Evolutionary conservation across 2,888 invertebrate genomes (phyloP).

Genomic region (Xestobium rufovillosum): DNA sequence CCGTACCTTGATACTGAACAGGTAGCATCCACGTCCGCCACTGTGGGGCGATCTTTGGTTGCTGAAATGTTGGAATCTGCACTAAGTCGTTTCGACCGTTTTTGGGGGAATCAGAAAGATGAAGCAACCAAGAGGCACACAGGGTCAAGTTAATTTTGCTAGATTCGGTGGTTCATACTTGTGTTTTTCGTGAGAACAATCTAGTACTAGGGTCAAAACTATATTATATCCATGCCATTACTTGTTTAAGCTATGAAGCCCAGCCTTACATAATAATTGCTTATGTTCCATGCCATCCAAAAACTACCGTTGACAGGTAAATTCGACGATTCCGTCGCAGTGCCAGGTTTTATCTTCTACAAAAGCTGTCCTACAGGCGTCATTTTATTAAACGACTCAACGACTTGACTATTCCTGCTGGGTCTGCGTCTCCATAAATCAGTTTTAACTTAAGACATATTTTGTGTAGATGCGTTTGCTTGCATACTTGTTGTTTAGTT

Average conservation of each 20-base stretch:
- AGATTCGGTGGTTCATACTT: constrained; percentile 1
- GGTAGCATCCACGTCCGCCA: too few species aligned
- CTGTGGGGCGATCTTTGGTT: constrained; percentile 51
- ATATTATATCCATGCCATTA: constrained; percentile 16
- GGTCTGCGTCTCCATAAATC: constrained; percentile 6
- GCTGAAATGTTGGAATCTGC: constrained; percentile 74
- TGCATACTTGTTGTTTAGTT: constrained; percentile 41
- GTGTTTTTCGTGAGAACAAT: not conserved
- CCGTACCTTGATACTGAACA: too few species aligned
- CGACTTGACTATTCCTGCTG: constrained; percentile 8
- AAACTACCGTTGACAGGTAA: constrained; percentile 10
- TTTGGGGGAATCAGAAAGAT: constrained; percentile 62
- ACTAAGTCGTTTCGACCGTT: constrained; percentile 75
- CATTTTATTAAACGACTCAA: too few species aligned
- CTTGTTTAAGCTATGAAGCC: constrained; percentile 22
- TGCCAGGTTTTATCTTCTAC: constrained; percentile 18
- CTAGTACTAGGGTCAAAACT: not conserved
- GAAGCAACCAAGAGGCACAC: constrained; percentile 17
- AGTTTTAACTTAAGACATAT: constrained; percentile 30
- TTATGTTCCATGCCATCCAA: constrained; percentile 44
- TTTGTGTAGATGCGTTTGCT: constrained; percentile 44
- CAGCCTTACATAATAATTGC: constrained; percentile 35
- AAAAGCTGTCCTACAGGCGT: too few species aligned
- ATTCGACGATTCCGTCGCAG: constrained; percentile 32
- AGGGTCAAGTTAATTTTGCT: not conserved